Evolutionary conservation across 2,797 vertebrate genomes (phyloP).

Genomic region (Lacerta viridis): DNA sequence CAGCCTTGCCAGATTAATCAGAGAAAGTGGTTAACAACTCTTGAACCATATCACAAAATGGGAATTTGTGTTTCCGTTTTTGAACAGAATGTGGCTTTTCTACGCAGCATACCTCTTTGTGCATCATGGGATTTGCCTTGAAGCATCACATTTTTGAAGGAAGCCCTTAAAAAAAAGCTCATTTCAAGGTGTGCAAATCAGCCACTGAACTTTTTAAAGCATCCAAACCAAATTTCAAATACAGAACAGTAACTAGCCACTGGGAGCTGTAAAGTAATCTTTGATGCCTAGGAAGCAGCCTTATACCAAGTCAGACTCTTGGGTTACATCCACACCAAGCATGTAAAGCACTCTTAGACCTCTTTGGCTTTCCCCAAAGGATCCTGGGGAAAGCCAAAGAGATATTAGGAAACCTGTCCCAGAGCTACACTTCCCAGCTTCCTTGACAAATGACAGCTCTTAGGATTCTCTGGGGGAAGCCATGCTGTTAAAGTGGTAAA

Average conservation of each 20-base stretch:
- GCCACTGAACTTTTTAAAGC: not conserved
- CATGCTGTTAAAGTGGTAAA: too few species aligned
- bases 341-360: too few species aligned
- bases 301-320: too few species aligned
- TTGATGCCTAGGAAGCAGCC: too few species aligned
- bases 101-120: not conserved
- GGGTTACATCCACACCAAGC: too few species aligned
- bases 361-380: too few species aligned
- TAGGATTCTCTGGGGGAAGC: too few species aligned
- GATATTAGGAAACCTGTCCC: too few species aligned
- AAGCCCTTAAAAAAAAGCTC: not conserved
- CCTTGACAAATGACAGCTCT: too few species aligned
- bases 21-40: not conserved
- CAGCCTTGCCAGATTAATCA: not conserved
- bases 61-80: not conserved
- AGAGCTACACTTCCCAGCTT: too few species aligned
- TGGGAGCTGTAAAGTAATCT: too few species aligned
- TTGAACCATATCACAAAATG: not conserved
- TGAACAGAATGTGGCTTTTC: not conserved
- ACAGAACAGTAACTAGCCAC: not conserved
- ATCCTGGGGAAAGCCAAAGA: too few species aligned
- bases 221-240: not conserved
- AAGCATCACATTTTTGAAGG: constrained; percentile 8
- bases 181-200: not conserved
- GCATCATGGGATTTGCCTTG: not conserved